Evolutionary conservation across 2,888 invertebrate genomes (phyloP), one percentile per base, ranked within the genome.

Genomic region (Drosophila limbata): DNA sequence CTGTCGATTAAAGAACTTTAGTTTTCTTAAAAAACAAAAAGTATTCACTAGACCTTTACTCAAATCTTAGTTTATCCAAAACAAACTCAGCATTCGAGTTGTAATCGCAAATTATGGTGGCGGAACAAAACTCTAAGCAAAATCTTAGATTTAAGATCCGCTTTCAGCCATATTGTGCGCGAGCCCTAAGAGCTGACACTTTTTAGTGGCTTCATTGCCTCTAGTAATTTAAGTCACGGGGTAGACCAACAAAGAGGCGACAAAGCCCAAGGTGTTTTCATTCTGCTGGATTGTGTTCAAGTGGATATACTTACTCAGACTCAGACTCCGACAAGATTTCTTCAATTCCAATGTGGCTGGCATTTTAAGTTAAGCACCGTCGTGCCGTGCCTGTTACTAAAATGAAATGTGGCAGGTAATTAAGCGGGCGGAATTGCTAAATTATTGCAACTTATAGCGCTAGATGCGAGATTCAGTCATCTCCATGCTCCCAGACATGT

Each of bases 401-500:
- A 91, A 91, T 91, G 88, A 92, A 92, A 92, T 91, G 91, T 91
- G 91, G 88, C 89, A 88, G 87, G 91, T 91, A 92, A 92, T 91
- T 91, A 92, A 91, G 92, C 88, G 80, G 88, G 88, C 87, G 86
- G 89, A 91, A 92, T 92, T 91, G 89, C 89, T 87, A 92, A 91
- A 92, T 91, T 92, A 91, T 91, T 90, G 79, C 88, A 84, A 84
- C 73, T 80, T 85, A 77, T 74, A 65, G 77, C 69, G 56, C 35
- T 45, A 53, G 42, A 42, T 57, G 56, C 35, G 45, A 53, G 42
- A 42, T 57, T 19, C 47, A 55, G 47, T 45, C 17, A 67, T 51
- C 50, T 42, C 11, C 52, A 28, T 61, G 21, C 57, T 37, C 11
- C 35, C 78, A 66, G 69, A 74, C 72, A 56, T 65, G 44, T 61